A percentile compares a stretch with the other conserved stretches of the same genome.
Evolutionary conservation across 2,888 invertebrate species (phyloP).

Genomic region (Coenonympha glycerion): DNA sequence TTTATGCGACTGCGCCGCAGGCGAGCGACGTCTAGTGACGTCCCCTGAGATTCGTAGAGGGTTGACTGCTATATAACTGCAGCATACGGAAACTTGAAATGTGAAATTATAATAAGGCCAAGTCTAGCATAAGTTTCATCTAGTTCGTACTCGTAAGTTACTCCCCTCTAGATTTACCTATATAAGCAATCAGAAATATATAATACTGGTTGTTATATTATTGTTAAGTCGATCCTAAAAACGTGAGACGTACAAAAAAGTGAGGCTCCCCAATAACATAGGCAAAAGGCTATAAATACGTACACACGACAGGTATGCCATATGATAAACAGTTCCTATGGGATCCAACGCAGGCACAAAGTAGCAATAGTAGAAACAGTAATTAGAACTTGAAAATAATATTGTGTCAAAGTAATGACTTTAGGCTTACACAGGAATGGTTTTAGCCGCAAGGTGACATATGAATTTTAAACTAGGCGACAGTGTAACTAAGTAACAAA

Average conservation of each 20-base stretch:
- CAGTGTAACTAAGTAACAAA: not conserved
- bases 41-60: constrained; percentile 24
- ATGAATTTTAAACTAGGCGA: not conserved
- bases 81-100: not conserved
- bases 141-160: too few species aligned
- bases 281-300: not conserved
- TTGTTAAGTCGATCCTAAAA: too few species aligned
- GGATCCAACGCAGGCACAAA: not conserved
- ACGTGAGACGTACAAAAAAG: too few species aligned
- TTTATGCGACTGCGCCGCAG: constrained; percentile 32
- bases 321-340: not conserved
- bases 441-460: constrained; percentile 4
- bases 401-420: not conserved
- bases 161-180: too few species aligned
- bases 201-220: too few species aligned
- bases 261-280: constrained; percentile 10
- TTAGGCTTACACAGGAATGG: constrained; percentile 4
- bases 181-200: too few species aligned
- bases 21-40: constrained; percentile 23
- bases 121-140: too few species aligned
- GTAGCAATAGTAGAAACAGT: not conserved
- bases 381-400: not conserved
- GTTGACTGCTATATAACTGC: not conserved
- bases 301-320: not conserved
- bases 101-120: too few species aligned